phyloP scores from a whole-genome alignment of 2,888 invertebrate genomes.

The Dicroscelio sp. region DNA sequence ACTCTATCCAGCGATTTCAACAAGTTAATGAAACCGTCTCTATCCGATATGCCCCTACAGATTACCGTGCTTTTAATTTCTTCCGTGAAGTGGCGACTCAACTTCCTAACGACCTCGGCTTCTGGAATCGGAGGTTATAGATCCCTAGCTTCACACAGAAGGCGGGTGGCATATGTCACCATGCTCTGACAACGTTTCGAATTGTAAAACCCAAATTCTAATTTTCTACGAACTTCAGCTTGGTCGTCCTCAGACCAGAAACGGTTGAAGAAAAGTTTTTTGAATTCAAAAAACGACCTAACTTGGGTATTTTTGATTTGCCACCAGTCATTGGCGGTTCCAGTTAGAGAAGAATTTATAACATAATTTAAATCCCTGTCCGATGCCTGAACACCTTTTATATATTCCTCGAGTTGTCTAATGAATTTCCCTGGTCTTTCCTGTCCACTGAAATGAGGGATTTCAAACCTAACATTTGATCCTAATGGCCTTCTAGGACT shows the following conservation, averaged over 20 bases:
- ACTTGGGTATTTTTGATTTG: not conserved
- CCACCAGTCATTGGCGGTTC: not conserved
- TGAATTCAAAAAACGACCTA: not conserved
- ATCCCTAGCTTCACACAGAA: not conserved
- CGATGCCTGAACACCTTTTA: not conserved
- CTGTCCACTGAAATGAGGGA: not conserved
- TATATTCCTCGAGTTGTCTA: not conserved
- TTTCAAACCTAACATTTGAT: not conserved
- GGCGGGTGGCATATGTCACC: not conserved
- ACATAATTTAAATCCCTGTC: not conserved
- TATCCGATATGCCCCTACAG: not conserved
- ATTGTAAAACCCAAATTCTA: not conserved
- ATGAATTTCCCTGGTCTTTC: not conserved
- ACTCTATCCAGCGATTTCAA: not conserved
- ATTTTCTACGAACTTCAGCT: not conserved
- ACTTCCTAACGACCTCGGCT: not conserved
- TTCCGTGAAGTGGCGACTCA: not conserved
- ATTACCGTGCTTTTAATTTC: not conserved
- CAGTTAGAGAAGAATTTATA: not conserved
- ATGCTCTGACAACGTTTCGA: not conserved
- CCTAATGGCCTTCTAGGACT: not conserved
- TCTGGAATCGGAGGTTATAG: not conserved
- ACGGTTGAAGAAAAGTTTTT: not conserved
- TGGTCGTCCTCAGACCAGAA: conserved; percentile 1
- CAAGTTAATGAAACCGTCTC: not conserved